These are phyloP conservation scores for Plebejus melissa DNA, from an alignment of 2,888 invertebrate species.

Conservation along the genomic window DNA sequence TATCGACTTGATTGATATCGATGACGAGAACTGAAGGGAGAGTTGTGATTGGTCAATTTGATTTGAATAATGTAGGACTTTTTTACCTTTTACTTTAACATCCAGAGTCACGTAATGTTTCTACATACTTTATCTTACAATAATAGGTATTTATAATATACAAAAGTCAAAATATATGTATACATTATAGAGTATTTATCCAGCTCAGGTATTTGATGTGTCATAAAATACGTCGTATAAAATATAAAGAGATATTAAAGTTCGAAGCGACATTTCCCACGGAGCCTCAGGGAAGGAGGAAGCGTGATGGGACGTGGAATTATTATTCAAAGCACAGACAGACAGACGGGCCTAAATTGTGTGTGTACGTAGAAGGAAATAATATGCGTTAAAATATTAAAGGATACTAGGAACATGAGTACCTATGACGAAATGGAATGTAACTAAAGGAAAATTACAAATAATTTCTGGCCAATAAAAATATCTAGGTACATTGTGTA, in stretches of 20 bases:
- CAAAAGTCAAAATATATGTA: neutral
- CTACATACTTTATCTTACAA: neutral
- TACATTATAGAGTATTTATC: neutral
- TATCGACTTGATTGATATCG: slow-evolving; percentile 3
- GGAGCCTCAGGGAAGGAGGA: slow-evolving; percentile 61
- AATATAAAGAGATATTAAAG: slow-evolving; percentile 31
- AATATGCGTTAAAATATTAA: neutral
- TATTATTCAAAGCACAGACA: slow-evolving; percentile 77
- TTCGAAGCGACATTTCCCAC: slow-evolving; percentile 70
- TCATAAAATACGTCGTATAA: slow-evolving; percentile 8
- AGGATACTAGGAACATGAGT: neutral
- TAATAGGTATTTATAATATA: neutral
- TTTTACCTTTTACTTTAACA: slow-evolving; percentile 2
- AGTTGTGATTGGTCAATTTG: slow-evolving; percentile 22
- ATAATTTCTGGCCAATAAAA: neutral
- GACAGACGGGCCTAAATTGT: slow-evolving; percentile 69
- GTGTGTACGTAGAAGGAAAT: slow-evolving; percentile 40
- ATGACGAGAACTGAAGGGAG: slow-evolving; percentile 20
- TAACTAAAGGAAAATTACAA: neutral
- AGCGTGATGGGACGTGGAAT: slow-evolving; percentile 73
- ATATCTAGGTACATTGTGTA: too few species aligned
- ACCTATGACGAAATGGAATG: too few species aligned
- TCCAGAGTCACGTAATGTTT: neutral
- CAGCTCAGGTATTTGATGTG: neutral
- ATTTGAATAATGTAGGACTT: slow-evolving; percentile 7